These are phyloP conservation scores for Leptopilina myrica DNA, from an alignment of 2,888 invertebrate genomes.

Conservation along the genomic window DNA sequence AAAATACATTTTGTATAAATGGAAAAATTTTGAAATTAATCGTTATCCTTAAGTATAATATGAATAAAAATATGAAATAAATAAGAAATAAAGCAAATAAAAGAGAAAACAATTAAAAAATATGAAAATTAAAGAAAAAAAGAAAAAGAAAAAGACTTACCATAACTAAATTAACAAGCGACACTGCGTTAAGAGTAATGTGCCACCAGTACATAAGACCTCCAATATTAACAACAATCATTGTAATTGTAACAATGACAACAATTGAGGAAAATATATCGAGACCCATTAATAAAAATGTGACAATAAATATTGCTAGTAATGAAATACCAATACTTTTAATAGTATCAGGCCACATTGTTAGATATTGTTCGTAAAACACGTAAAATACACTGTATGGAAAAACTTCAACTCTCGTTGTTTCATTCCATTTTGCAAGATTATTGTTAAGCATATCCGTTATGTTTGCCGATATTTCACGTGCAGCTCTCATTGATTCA, in stretches of 20 bases:
- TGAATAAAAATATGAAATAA: neutral
- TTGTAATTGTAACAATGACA: conserved; percentile 92
- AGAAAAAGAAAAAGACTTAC: conserved; percentile 76
- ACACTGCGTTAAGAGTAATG: conserved; percentile 97
- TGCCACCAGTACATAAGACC: conserved; percentile 99
- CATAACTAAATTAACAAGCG: conserved; percentile 97
- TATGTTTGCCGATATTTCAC: conserved; percentile 89
- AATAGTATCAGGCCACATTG: conserved; percentile 94
- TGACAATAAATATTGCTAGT: conserved; percentile 95
- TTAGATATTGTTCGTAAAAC: conserved; percentile 99
- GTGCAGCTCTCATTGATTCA: conserved; percentile 88
- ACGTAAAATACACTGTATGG: conserved; percentile 98
- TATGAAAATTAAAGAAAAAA: neutral
- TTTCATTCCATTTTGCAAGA: conserved; percentile 77
- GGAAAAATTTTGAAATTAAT: too few species aligned
- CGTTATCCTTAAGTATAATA: too few species aligned
- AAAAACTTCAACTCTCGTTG: conserved; percentile 83
- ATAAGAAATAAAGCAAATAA: neutral
- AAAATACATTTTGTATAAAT: too few species aligned
- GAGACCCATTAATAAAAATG: conserved; percentile 94
- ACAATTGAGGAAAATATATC: conserved; percentile 94
- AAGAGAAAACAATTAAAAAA: neutral
- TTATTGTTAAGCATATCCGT: conserved; percentile 85
- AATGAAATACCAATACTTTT: conserved; percentile 92
- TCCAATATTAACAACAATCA: conserved; percentile 95